Conservation (phyloP, 2,113 vertebrate genomes). For the Stegastes partitus region DNA sequence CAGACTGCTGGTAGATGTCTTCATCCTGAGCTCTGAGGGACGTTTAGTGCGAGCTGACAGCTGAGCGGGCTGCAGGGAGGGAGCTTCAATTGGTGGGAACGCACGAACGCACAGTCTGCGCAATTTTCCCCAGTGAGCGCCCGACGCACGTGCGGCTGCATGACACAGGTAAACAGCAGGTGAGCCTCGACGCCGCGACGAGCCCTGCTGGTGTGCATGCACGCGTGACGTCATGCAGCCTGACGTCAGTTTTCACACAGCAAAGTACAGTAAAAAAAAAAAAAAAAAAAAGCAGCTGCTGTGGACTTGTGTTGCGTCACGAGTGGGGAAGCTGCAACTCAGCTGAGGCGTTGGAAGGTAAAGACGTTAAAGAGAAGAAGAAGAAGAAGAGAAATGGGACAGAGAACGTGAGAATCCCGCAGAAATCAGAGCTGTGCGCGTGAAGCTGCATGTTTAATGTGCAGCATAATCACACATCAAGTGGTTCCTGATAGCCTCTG, state of each 20-base stretch:
- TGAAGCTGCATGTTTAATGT: constrained; percentile 2
- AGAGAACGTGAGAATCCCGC: neutral
- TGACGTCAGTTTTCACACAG: constrained; percentile 41
- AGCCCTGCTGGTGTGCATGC: constrained; percentile 3
- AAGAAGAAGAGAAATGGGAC: neutral
- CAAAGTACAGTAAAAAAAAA: constrained; percentile 4
- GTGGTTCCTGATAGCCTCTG: no score
- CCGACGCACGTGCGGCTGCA: neutral
- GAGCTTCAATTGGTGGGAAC: neutral
- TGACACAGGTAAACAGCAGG: constrained; percentile 40
- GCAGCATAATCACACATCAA: neutral
- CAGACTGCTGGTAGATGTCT: neutral
- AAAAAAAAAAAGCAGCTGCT: neutral
- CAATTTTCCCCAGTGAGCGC: no score
- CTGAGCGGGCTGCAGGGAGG: no score
- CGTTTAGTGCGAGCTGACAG: no score
- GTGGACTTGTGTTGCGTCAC: constrained; percentile 6
- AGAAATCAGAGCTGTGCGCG: no score
- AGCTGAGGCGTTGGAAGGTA: neutral
- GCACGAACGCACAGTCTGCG: no score
- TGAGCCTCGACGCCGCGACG: neutral
- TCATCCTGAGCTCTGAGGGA: neutral
- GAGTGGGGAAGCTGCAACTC: neutral
- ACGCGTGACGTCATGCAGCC: constrained; percentile 42
- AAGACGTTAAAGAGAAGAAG: no score